These are phyloP conservation scores for Chamaetylas fuelleborni DNA, from an alignment of 2,113 vertebrate genomes.

Conservation along the genomic window DNA sequence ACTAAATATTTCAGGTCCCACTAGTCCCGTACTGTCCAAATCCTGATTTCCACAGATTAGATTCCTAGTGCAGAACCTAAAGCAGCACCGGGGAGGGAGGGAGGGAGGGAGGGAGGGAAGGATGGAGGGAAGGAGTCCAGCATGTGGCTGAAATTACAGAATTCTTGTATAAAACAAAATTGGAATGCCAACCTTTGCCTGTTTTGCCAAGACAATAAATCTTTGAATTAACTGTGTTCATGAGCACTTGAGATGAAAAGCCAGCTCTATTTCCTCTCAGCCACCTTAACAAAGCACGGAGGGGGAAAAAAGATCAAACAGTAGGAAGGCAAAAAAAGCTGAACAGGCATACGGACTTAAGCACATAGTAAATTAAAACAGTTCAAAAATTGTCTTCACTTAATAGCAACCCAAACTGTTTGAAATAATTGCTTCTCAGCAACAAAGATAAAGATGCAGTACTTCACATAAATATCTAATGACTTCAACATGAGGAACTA, in stretches of 20 bases:
- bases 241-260: background rate
- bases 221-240: constrained; percentile 35
- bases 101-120: background rate
- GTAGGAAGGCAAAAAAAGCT: background rate
- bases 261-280: background rate
- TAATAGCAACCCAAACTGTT: constrained; percentile 39
- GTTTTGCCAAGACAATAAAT: background rate
- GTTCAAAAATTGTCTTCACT: background rate
- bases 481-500: background rate
- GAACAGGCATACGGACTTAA: background rate
- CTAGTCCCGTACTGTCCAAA: background rate
- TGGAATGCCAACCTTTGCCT: background rate
- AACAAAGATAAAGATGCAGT: constrained; percentile 21
- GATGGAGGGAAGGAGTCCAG: background rate
- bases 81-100: background rate
- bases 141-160: background rate
- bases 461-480: constrained; percentile 57
- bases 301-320: background rate
- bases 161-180: background rate
- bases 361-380: constrained; percentile 20
- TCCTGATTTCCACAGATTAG: background rate
- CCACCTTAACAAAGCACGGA: background rate
- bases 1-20: background rate
- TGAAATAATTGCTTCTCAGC: background rate
- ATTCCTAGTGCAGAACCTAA: background rate